These are phyloP conservation scores for Sphenodon punctatus DNA, from an alignment of 2,797 vertebrate species.

Conservation along the genomic window DNA sequence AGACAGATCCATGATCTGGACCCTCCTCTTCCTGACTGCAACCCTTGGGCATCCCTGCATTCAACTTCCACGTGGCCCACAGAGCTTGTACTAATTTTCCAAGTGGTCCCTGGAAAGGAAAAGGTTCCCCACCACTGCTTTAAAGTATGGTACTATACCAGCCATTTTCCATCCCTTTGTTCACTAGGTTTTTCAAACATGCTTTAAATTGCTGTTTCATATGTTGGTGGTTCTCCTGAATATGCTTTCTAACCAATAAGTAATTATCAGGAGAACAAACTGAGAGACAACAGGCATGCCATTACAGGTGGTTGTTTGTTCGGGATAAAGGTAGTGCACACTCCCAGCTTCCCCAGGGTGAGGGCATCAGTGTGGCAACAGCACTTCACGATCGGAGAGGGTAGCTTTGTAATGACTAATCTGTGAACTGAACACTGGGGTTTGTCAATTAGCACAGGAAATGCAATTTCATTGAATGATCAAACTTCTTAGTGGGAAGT, in stretches of 20 bases:
- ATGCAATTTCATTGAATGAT: conserved; percentile 55
- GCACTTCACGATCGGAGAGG: no score
- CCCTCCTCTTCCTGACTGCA: no score
- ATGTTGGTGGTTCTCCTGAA: background rate
- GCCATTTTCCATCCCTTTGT: conserved; percentile 22
- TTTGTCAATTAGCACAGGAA: conserved; percentile 24
- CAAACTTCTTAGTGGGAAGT: conserved; percentile 20
- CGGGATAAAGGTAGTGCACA: background rate
- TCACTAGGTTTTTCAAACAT: background rate
- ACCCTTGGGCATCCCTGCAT: no score
- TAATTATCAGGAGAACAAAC: no score
- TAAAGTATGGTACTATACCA: conserved; percentile 1
- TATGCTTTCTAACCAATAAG: background rate
- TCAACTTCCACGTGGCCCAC: no score
- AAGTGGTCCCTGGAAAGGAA: no score
- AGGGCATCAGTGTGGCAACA: background rate
- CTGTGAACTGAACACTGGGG: background rate
- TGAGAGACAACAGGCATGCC: fast-evolving
- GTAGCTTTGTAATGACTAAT: background rate
- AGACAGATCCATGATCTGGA: no score
- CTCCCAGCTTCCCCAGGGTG: fast-evolving
- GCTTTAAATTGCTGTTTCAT: background rate
- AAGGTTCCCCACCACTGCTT: no score
- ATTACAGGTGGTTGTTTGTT: background rate
- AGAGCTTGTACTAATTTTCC: no score